These are phyloP conservation scores for Aramus guarauna DNA, from an alignment of 2,113 vertebrate genomes.

Conservation along the genomic window DNA sequence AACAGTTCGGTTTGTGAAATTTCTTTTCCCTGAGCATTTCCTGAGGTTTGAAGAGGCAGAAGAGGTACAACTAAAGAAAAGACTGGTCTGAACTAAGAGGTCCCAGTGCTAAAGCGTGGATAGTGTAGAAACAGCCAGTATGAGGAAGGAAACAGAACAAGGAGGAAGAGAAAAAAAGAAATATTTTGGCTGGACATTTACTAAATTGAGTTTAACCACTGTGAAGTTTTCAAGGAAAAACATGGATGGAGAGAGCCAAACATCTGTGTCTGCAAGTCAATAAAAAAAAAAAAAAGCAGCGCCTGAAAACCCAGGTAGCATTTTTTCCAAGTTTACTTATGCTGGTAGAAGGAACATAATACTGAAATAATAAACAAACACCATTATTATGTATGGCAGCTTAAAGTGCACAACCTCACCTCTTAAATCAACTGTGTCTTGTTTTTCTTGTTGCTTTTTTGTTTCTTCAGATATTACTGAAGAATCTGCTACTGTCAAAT, in stretches of 20 bases:
- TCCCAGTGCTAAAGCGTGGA: background rate
- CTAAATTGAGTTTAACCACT: background rate
- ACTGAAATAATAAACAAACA: background rate
- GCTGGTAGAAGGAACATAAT: background rate
- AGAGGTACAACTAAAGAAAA: background rate
- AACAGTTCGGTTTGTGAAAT: background rate
- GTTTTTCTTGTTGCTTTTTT: background rate
- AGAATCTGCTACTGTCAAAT: background rate
- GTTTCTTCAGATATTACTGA: background rate
- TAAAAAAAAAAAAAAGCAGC: background rate
- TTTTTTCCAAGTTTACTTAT: background rate
- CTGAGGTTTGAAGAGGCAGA: background rate
- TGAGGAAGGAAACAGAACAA: background rate
- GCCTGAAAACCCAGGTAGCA: background rate
- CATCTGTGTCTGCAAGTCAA: background rate
- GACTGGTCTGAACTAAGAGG: background rate
- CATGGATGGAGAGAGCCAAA: fast-evolving
- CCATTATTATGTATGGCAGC: background rate
- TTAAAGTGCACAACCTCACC: background rate
- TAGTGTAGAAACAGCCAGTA: background rate
- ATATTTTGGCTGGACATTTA: background rate
- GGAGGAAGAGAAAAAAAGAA: background rate
- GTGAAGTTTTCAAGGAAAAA: background rate
- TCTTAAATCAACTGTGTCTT: background rate
- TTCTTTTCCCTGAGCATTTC: background rate